Conservation (phyloP, 92 coral and sea anemone genomes). For the Palythoa grandis region DNA sequence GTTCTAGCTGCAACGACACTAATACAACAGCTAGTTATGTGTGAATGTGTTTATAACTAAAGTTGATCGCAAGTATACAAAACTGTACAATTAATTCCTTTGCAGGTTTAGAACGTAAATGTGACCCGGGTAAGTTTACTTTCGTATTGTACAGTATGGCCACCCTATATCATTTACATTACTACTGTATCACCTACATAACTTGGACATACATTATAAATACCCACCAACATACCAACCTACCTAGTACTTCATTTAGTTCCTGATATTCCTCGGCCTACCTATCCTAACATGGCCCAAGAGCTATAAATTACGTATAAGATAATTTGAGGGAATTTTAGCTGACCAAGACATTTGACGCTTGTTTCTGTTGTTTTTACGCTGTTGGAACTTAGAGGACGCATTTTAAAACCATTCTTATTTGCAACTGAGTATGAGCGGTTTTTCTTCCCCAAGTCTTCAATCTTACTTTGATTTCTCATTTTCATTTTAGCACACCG, state of each 20-base stretch:
- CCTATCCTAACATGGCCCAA: not conserved
- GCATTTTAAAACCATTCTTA: no score
- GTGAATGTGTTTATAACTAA: no score
- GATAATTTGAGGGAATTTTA: no score
- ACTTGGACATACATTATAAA: no score
- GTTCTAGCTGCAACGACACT: no score
- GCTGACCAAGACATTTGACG: no score
- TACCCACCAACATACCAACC: not conserved
- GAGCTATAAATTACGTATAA: not conserved
- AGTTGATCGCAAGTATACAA: no score
- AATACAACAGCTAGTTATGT: no score
- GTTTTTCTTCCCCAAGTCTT: not conserved
- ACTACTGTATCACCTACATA: not conserved
- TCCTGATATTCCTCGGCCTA: not conserved
- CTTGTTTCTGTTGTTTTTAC: no score
- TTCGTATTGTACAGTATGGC: not conserved
- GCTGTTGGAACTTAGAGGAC: no score
- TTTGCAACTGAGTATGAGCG: not conserved
- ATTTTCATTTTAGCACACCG: not conserved
- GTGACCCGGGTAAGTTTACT: conserved; percentile 20
- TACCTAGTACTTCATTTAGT: not conserved
- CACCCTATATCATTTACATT: no score
- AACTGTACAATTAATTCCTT: not conserved
- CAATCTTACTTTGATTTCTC: no score
- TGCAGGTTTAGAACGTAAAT: not conserved